Conservation (phyloP, 2,888 invertebrate species). For the Holacanthella duospinosa region DNA sequence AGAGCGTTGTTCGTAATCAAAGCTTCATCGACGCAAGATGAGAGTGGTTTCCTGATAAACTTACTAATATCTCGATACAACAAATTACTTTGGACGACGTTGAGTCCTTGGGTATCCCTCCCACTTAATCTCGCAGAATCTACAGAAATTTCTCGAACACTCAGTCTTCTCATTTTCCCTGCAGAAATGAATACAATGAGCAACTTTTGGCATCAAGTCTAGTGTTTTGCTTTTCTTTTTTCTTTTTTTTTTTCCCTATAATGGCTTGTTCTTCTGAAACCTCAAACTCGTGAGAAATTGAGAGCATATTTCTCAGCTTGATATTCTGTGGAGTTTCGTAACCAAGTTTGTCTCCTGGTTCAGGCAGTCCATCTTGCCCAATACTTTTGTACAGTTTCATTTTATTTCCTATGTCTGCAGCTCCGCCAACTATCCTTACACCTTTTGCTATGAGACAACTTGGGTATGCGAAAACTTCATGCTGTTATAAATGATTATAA, state of each 20-base stretch:
- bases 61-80: neutral
- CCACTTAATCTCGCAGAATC: neutral
- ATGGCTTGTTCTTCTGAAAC: neutral
- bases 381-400: slow-evolving; percentile 6
- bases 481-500: too few species aligned
- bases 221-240: neutral
- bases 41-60: neutral
- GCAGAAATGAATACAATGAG: neutral
- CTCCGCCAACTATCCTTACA: neutral
- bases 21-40: slow-evolving; percentile 51
- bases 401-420: too few species aligned
- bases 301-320: slow-evolving; percentile 43
- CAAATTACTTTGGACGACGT: neutral
- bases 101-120: neutral
- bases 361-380: slow-evolving; percentile 20
- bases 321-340: neutral
- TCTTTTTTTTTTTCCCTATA: neutral
- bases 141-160: neutral
- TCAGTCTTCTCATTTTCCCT: neutral
- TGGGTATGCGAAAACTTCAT: slow-evolving; percentile 16
- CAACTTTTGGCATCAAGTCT: neutral
- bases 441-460: neutral
- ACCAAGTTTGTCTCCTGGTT: slow-evolving; percentile 10
- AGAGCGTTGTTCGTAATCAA: slow-evolving; percentile 51
- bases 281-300: slow-evolving; percentile 15